These are phyloP conservation scores for Jacana jacana DNA, from an alignment of 2,113 vertebrate genomes.

Conservation along the genomic window DNA sequence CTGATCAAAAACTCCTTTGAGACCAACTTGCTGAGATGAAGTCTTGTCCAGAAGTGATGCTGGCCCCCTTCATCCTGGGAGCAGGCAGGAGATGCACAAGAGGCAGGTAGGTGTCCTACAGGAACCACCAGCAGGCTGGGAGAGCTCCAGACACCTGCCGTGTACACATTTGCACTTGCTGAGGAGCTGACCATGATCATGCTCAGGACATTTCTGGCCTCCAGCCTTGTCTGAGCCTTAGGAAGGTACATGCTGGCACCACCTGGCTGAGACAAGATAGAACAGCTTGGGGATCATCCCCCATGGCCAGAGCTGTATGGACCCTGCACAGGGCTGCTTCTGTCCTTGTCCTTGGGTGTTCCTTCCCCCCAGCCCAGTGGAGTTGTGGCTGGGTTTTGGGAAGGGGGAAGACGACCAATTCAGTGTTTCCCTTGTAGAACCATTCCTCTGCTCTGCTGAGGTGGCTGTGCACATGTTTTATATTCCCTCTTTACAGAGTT, in stretches of 20 bases:
- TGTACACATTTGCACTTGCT: neutral
- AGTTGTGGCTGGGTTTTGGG: neutral
- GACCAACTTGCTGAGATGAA: neutral
- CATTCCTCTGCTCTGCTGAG: accelerated
- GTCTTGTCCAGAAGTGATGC: neutral
- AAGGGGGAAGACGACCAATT: neutral
- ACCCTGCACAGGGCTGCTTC: neutral
- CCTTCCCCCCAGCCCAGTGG: neutral
- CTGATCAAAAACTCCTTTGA: neutral
- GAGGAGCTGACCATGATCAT: neutral
- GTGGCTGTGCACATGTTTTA: neutral
- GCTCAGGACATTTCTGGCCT: neutral
- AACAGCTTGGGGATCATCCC: neutral
- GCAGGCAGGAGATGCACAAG: neutral
- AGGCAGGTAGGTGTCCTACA: neutral
- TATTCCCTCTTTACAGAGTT: neutral
- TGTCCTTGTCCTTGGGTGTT: neutral
- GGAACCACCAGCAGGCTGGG: neutral
- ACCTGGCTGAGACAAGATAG: neutral
- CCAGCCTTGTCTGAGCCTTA: neutral
- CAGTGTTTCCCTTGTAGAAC: neutral
- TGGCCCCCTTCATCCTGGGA: neutral
- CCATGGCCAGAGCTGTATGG: accelerated
- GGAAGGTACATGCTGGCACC: neutral
- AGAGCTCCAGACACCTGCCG: neutral